Conservation (phyloP, 2,888 invertebrate species). For the Spialia ferax region DNA sequence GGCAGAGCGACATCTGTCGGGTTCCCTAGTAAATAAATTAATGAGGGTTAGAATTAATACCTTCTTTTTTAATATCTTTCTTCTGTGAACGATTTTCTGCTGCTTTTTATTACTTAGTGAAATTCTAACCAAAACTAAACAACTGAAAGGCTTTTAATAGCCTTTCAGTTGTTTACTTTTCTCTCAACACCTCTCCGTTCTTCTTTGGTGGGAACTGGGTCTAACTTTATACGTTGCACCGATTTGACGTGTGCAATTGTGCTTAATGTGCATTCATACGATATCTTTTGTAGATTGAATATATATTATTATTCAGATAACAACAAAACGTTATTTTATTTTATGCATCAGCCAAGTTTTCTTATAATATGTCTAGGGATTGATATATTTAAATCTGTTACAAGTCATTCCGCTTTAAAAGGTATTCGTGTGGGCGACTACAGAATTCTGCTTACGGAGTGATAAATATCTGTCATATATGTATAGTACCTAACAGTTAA, state of each 20-base stretch:
- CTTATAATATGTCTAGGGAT: constrained; percentile 21
- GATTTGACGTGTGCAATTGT: constrained; percentile 27
- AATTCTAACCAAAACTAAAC: too few relatives aligned
- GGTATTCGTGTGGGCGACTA: constrained; percentile 14
- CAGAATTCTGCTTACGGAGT: constrained; percentile 1
- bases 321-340: constrained; percentile 22
- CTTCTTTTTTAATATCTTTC: too few relatives aligned
- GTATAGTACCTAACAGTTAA: neutral
- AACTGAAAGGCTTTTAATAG: too few relatives aligned
- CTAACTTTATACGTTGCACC: constrained; percentile 12
- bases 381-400: constrained; percentile 22
- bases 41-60: too few relatives aligned
- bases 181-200: too few relatives aligned
- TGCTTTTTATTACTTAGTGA: too few relatives aligned
- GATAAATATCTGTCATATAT: constrained; percentile 18
- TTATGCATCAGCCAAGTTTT: constrained; percentile 16
- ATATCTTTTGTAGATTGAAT: constrained; percentile 14
- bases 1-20: too few relatives aligned
- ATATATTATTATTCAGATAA: constrained; percentile 4
- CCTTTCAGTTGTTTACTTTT: too few relatives aligned
- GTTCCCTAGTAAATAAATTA: too few relatives aligned
- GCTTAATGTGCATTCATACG: constrained; percentile 17
- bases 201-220: too few relatives aligned
- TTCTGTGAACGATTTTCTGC: too few relatives aligned
- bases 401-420: constrained; percentile 13